phyloP scores from a whole-genome alignment of 2,888 invertebrate genomes.

The Stenolophus ochropezus region DNA sequence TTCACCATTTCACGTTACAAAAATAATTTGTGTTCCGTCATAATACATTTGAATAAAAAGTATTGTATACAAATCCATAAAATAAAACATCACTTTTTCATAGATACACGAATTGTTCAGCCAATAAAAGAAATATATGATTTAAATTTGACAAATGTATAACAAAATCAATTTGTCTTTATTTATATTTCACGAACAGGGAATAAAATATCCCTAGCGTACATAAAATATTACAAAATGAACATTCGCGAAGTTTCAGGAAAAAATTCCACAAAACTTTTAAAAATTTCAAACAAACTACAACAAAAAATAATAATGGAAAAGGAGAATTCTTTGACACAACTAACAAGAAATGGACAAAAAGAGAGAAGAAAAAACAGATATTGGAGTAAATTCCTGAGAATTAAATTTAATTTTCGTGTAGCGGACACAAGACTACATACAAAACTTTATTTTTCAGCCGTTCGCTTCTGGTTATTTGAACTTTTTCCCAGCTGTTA shows the following conservation, averaged over 20 bases:
- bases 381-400: slow-evolving; percentile 38
- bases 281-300: slow-evolving; percentile 36
- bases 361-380: slow-evolving; percentile 14
- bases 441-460: slow-evolving; percentile 56
- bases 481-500: slow-evolving; percentile 54
- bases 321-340: slow-evolving; percentile 34
- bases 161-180: slow-evolving; percentile 12
- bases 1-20: neutral
- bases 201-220: neutral
- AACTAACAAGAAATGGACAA: slow-evolving; percentile 33
- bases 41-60: slow-evolving; percentile 6
- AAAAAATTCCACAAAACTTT: slow-evolving; percentile 24
- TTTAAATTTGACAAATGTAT: neutral
- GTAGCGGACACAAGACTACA: slow-evolving; percentile 40
- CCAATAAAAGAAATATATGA: slow-evolving; percentile 24
- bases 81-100: slow-evolving; percentile 27
- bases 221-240: slow-evolving; percentile 33
- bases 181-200: neutral
- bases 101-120: slow-evolving; percentile 10
- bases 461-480: slow-evolving; percentile 43
- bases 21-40: neutral
- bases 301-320: slow-evolving; percentile 35
- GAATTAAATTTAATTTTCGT: slow-evolving; percentile 54
- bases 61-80: neutral
- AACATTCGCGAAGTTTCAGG: neutral